phyloP scores from a whole-genome alignment of 1,140 invertebrate genomes.

The Calycopis cecrops region DNA sequence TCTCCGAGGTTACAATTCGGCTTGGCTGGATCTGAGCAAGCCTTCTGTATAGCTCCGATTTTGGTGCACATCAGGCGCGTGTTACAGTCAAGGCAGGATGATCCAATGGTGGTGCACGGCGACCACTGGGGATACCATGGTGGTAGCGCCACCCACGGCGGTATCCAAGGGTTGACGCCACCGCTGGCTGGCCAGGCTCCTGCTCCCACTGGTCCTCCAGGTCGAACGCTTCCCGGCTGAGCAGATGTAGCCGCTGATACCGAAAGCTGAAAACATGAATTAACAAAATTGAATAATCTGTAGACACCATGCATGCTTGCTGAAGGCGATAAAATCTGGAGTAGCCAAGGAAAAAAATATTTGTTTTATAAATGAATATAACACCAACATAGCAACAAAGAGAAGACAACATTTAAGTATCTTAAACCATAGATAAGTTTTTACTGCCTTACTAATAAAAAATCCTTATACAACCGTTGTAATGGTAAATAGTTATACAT shows the following conservation, averaged over 20 bases:
- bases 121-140: constrained; percentile 56
- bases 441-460: too few species aligned
- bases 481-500: too few species aligned
- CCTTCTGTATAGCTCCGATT: constrained; percentile 44
- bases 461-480: too few species aligned
- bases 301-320: too few species aligned
- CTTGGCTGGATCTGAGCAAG: constrained; percentile 50
- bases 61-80: constrained; percentile 58
- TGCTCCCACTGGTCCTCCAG: constrained; percentile 3
- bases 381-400: too few species aligned
- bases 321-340: too few species aligned
- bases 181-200: constrained; percentile 25
- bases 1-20: constrained; percentile 62
- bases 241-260: constrained; percentile 27
- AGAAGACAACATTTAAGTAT: too few species aligned
- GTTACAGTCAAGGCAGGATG: constrained; percentile 48
- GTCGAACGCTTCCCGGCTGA: constrained; percentile 24
- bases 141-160: constrained; percentile 45
- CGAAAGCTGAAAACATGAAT: constrained; percentile 18
- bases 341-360: too few species aligned
- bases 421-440: too few species aligned
- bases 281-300: neutral
- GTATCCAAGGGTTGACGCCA: constrained; percentile 48
- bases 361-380: too few species aligned
- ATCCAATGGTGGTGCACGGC: constrained; percentile 47